These are phyloP conservation scores for Phaedon cochleariae DNA, from an alignment of 2,888 invertebrate species.

Conservation along the genomic window DNA sequence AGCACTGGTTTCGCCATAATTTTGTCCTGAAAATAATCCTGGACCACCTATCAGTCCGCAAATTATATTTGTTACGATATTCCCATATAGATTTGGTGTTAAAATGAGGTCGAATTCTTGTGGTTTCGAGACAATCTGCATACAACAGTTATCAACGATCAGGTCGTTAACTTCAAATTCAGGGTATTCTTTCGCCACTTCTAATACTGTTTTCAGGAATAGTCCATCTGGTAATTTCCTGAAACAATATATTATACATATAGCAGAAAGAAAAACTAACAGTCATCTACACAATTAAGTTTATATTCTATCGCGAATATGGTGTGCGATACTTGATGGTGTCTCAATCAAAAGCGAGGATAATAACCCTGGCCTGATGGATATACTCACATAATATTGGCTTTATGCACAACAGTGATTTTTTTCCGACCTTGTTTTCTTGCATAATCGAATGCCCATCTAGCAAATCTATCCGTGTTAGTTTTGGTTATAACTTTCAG, in stretches of 20 bases:
- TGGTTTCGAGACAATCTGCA: constrained; percentile 53
- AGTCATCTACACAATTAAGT: too few species aligned
- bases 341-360: too few species aligned
- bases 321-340: too few species aligned
- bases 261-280: too few species aligned
- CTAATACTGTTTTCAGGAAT: constrained; percentile 51
- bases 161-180: constrained; percentile 51
- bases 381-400: constrained; percentile 62
- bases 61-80: constrained; percentile 52
- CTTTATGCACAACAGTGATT: constrained; percentile 72
- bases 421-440: constrained; percentile 65
- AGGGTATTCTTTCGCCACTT: constrained; percentile 51
- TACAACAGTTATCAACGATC: constrained; percentile 54
- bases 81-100: constrained; percentile 57
- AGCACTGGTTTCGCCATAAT: constrained; percentile 52
- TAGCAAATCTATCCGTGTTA: constrained; percentile 66
- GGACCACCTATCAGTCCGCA: constrained; percentile 55
- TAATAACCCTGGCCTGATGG: too few species aligned
- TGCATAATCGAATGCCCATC: constrained; percentile 71
- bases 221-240: constrained; percentile 54
- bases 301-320: too few species aligned
- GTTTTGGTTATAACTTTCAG: constrained; percentile 66
- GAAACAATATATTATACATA: constrained; percentile 45
- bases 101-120: constrained; percentile 54
- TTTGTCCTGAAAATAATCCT: constrained; percentile 52